These are phyloP conservation scores for Uloborus plumipes DNA, from an alignment of 2,888 invertebrate genomes.

Conservation along the genomic window DNA sequence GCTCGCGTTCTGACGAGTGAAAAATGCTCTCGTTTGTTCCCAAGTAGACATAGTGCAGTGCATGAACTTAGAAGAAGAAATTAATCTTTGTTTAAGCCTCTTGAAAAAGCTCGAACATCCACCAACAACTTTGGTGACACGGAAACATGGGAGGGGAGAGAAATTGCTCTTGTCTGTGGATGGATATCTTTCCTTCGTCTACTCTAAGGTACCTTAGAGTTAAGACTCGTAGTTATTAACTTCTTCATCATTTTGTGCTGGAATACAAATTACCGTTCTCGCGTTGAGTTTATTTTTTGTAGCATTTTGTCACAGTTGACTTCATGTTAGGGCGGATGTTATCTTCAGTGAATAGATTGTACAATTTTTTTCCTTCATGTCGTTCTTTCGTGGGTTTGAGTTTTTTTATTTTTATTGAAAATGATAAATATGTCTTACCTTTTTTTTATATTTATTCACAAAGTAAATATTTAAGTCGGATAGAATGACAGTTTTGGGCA, in stretches of 20 bases:
- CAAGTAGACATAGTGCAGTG: no score
- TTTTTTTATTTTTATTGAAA: no score
- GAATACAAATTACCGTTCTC: conserved; percentile 1
- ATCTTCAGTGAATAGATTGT: no score
- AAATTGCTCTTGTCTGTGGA: not conserved
- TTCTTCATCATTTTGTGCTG: not conserved
- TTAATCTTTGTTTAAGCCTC: conserved; percentile 11
- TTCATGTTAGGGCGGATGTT: no score
- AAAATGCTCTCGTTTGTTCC: no score
- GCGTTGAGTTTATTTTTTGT: not conserved
- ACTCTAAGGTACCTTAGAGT: not conserved
- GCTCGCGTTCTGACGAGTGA: no score
- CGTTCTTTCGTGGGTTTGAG: no score
- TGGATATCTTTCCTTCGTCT: not conserved
- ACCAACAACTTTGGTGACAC: conserved; percentile 28
- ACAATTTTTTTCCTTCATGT: no score
- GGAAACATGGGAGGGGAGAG: not conserved
- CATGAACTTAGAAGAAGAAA: not conserved
- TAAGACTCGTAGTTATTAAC: not conserved
- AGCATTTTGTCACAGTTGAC: not conserved
- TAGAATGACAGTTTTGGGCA: no score
- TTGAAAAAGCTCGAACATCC: not conserved
- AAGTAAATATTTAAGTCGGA: no score
- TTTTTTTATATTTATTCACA: no score
- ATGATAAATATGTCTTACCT: no score